phyloP scores from a whole-genome alignment of 2,797 vertebrate genomes.

The Bryconaethiops microstoma region DNA sequence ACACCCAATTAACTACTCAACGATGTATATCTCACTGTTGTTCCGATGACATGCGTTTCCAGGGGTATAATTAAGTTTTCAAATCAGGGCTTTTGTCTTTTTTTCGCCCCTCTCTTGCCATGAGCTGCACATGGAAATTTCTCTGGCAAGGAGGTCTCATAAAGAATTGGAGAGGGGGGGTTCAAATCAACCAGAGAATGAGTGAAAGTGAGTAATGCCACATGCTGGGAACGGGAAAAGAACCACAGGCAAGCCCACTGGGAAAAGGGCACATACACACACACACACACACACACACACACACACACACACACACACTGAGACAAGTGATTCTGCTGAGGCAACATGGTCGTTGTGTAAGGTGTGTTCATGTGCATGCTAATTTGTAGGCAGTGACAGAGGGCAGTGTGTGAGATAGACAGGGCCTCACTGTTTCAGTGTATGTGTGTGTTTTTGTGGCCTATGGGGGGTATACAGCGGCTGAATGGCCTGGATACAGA shows the following conservation, averaged over 20 bases:
- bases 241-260: slow-evolving; percentile 7
- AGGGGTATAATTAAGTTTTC: slow-evolving; percentile 66
- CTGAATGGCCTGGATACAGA: slow-evolving; percentile 63
- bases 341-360: slow-evolving; percentile 33
- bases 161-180: neutral
- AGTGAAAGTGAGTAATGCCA: slow-evolving; percentile 40
- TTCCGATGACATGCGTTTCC: slow-evolving; percentile 61
- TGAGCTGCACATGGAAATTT: slow-evolving; percentile 43
- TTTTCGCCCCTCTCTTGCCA: slow-evolving; percentile 35
- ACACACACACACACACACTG: slow-evolving; percentile 1
- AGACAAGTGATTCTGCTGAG: neutral
- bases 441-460: slow-evolving; percentile 5
- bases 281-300: slow-evolving; percentile 1
- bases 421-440: slow-evolving; percentile 47
- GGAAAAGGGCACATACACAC: slow-evolving; percentile 5
- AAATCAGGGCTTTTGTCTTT: slow-evolving; percentile 61
- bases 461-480: slow-evolving; percentile 27
- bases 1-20: slow-evolving; percentile 63
- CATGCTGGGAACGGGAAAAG: slow-evolving; percentile 27
- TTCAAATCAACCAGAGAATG: slow-evolving; percentile 9
- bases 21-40: slow-evolving; percentile 59
- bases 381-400: slow-evolving; percentile 53
- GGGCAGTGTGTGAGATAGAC: slow-evolving; percentile 50
- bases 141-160: slow-evolving; percentile 25
- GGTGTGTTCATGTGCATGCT: slow-evolving; percentile 53